A percentile compares a stretch with the other conserved stretches of the same genome.
Conservation (phyloP, 2,888 invertebrate genomes). For the Xestia xanthographa region DNA sequence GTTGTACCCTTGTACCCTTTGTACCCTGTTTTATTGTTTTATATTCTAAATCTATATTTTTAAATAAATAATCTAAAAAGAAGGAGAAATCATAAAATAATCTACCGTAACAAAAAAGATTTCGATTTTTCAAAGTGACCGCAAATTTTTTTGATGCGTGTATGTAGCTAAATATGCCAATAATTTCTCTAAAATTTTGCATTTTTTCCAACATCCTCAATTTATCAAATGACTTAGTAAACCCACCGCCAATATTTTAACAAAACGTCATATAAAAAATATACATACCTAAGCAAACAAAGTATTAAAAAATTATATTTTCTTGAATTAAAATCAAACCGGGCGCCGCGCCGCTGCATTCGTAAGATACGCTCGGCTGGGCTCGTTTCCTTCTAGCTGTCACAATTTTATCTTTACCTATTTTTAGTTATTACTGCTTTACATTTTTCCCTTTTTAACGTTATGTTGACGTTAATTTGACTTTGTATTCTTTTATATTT, state of each 20-base stretch:
- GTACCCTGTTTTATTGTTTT: too few relatives aligned
- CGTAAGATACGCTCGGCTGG: slow-evolving; percentile 81
- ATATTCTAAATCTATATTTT: too few relatives aligned
- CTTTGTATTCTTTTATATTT: slow-evolving; percentile 59
- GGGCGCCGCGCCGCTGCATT: slow-evolving; percentile 77
- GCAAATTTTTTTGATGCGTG: too few relatives aligned
- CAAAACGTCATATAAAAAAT: slow-evolving; percentile 21
- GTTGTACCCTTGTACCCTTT: too few relatives aligned
- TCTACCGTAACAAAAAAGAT: too few relatives aligned
- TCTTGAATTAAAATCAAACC: slow-evolving; percentile 81
- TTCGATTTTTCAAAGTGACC: too few relatives aligned
- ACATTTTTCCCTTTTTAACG: slow-evolving; percentile 72
- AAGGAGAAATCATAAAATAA: too few relatives aligned
- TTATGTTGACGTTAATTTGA: slow-evolving; percentile 75
- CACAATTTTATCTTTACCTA: slow-evolving; percentile 83
- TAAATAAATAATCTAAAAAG: too few relatives aligned
- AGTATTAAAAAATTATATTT: slow-evolving; percentile 74
- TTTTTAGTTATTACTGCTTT: slow-evolving; percentile 80
- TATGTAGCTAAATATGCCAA: background rate
- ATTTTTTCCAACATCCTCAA: background rate
- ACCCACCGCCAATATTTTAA: slow-evolving; percentile 20
- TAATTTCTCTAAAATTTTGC: background rate
- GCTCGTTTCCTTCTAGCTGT: slow-evolving; percentile 81
- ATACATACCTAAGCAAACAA: slow-evolving; percentile 61
- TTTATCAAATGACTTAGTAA: background rate